These are phyloP conservation scores for Uloborus plumipes DNA, from an alignment of 2,888 invertebrate genomes.

Conservation along the genomic window DNA sequence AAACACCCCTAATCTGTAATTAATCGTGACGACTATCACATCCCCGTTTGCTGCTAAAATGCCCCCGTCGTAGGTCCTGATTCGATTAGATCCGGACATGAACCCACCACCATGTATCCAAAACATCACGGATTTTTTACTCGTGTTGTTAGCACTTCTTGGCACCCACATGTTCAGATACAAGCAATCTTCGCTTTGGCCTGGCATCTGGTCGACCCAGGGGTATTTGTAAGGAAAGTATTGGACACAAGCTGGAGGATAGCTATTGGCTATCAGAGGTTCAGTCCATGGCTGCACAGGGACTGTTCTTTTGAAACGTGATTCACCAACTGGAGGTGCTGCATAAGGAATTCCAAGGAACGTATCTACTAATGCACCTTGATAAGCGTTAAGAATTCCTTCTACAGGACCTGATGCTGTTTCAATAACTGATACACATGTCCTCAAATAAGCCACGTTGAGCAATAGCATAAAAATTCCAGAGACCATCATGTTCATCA, in stretches of 20 bases:
- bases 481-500: too few species aligned
- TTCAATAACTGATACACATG: too few species aligned
- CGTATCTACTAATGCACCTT: too few species aligned
- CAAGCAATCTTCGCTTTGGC: slow-evolving; percentile 55
- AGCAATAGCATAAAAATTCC: too few species aligned
- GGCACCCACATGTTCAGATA: slow-evolving; percentile 54
- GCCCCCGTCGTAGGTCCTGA: background rate
- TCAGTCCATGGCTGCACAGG: background rate
- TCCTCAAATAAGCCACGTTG: too few species aligned
- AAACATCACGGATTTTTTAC: slow-evolving; percentile 40
- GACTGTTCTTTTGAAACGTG: slow-evolving; percentile 25
- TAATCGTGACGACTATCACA: slow-evolving; percentile 50
- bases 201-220: background rate
- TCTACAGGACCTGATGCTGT: too few species aligned
- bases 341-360: slow-evolving; percentile 38
- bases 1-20: slow-evolving; percentile 39
- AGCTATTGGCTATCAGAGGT: background rate
- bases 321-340: slow-evolving; percentile 20
- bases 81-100: slow-evolving; percentile 12
- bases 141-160: background rate
- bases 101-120: slow-evolving; percentile 54
- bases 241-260: slow-evolving; percentile 36
- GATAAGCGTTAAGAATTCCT: too few species aligned
- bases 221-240: slow-evolving; percentile 10
- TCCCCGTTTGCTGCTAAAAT: slow-evolving; percentile 19